These are phyloP conservation scores for Clivina fossor DNA, from an alignment of 2,888 invertebrate species.

Conservation along the genomic window DNA sequence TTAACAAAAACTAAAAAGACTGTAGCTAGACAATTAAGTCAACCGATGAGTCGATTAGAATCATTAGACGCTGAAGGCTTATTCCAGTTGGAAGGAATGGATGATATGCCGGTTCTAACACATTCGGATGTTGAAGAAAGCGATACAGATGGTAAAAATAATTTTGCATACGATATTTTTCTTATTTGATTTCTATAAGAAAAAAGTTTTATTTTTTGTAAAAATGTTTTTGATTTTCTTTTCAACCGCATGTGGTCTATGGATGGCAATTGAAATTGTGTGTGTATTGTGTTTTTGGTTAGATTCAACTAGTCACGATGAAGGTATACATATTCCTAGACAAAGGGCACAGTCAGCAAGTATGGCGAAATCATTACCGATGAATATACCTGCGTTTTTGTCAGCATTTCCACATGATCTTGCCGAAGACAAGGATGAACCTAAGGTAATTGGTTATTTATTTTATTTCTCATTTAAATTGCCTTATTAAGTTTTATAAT, in stretches of 20 bases:
- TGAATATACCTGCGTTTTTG: slow-evolving; percentile 69
- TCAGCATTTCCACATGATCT: slow-evolving; percentile 44
- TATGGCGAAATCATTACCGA: slow-evolving; percentile 76
- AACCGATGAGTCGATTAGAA: slow-evolving; percentile 35
- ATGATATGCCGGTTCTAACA: slow-evolving; percentile 49
- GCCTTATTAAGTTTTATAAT: too few relatives aligned
- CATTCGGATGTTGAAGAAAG: slow-evolving; percentile 68
- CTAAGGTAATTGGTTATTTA: too few relatives aligned
- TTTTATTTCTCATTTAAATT: too few relatives aligned
- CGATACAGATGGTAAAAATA: slow-evolving; percentile 76
- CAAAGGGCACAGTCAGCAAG: slow-evolving; percentile 51
- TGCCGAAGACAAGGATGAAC: slow-evolving; percentile 55
- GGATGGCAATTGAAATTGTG: too few relatives aligned
- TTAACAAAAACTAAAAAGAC: slow-evolving; percentile 34
- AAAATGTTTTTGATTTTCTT: slow-evolving; percentile 1
- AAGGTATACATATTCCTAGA: slow-evolving; percentile 61
- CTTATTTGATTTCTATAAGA: slow-evolving; percentile 26
- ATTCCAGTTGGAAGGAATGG: slow-evolving; percentile 77
- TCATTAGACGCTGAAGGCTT: slow-evolving; percentile 67
- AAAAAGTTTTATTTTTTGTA: slow-evolving; percentile 11
- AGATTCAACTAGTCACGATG: slow-evolving; percentile 61
- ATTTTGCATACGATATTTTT: too few relatives aligned
- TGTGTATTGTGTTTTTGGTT: too few relatives aligned
- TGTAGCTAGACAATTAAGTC: slow-evolving; percentile 35
- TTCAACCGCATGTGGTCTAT: slow-evolving; percentile 9